A percentile compares a stretch with the other conserved stretches of the same genome.
Evolutionary conservation across 2,797 vertebrate species (phyloP).

Genomic region (Alfaro cultratus): DNA sequence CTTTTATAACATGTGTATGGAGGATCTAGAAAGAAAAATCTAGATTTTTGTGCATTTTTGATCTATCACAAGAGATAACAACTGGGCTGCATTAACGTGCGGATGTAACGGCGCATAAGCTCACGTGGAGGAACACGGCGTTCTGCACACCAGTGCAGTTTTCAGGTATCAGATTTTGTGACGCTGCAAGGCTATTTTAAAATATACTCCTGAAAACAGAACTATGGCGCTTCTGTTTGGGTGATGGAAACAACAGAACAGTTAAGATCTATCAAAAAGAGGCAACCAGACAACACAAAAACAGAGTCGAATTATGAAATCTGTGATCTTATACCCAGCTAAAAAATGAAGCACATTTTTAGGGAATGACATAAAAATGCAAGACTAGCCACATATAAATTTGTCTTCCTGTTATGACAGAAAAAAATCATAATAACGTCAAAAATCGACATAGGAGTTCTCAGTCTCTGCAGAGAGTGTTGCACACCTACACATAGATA

Average conservation of each 20-base stretch:
- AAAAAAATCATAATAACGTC: not conserved
- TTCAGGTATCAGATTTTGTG: not conserved
- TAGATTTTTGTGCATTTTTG: not conserved
- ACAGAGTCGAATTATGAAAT: not conserved
- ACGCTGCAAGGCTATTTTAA: not conserved
- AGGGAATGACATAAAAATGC: not conserved
- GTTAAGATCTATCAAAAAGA: not conserved
- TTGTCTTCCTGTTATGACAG: not conserved
- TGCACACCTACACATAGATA: not conserved
- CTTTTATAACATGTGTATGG: not conserved
- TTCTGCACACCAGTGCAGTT: not conserved
- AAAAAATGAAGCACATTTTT: not conserved
- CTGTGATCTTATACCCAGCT: not conserved
- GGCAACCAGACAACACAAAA: not conserved
- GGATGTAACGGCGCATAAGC: not conserved
- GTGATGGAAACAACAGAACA: not conserved
- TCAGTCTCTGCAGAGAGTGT: not conserved
- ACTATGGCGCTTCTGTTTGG: not conserved
- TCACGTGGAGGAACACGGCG: not conserved
- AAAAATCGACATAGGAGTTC: not conserved
- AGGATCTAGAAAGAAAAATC: not conserved
- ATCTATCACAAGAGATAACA: not conserved
- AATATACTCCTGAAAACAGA: not conserved
- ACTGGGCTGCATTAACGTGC: not conserved
- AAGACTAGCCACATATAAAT: not conserved